Conservation (phyloP, 2,888 invertebrate genomes). For the Cyclophora punctaria region DNA sequence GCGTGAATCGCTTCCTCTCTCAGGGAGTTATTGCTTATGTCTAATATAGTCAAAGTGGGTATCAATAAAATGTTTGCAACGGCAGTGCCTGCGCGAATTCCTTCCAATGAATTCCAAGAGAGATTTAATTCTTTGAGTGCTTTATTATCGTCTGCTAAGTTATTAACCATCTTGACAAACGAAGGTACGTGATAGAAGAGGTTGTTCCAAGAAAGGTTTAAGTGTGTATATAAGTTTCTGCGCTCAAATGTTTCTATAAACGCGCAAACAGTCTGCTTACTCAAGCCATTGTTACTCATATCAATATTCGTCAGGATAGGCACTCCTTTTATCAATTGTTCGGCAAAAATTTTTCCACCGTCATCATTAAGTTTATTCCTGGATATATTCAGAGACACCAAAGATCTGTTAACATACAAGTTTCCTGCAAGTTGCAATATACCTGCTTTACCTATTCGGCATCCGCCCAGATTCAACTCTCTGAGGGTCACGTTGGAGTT, state of each 20-base stretch:
- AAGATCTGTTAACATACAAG: conserved; percentile 22
- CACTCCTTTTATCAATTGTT: conserved; percentile 6
- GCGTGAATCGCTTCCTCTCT: conserved; percentile 21
- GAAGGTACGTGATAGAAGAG: conserved; percentile 22
- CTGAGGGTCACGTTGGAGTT: conserved; percentile 25
- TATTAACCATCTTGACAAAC: conserved; percentile 24
- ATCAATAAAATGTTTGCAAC: conserved; percentile 23
- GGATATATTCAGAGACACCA: conserved; percentile 26
- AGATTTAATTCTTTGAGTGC: conserved; percentile 32
- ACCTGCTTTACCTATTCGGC: conserved; percentile 35
- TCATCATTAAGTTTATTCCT: conserved; percentile 33
- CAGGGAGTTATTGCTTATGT: conserved; percentile 35
- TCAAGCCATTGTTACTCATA: conserved; percentile 32
- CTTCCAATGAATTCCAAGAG: conserved; percentile 32
- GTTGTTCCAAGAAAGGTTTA: conserved; percentile 34
- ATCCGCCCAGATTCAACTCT: conserved; percentile 33
- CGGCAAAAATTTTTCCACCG: conserved; percentile 28
- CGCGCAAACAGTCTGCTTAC: conserved; percentile 21
- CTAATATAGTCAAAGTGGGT: conserved; percentile 24
- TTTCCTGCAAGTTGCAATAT: conserved; percentile 22
- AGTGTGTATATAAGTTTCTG: conserved; percentile 26
- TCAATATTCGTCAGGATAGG: conserved; percentile 11
- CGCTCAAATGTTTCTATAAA: conserved; percentile 27
- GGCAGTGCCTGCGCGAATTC: conserved; percentile 23
- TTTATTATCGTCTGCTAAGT: conserved; percentile 18